Base-by-base conservation (phyloP, 2,888 invertebrate species). In the Stenodera caucasica region DNA sequence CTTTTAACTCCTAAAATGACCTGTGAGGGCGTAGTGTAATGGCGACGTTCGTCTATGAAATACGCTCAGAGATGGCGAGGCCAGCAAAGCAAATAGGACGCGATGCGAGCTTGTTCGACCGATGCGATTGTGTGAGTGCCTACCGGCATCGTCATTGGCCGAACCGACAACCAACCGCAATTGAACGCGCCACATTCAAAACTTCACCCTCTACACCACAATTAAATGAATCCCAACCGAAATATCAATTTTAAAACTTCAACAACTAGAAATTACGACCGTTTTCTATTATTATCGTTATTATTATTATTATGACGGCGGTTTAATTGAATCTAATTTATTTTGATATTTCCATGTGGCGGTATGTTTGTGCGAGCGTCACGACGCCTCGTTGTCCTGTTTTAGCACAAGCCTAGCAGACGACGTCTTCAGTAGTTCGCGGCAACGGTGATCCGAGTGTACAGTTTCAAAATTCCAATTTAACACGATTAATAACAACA, bases 1-100 rank as follows among this genome's bases (percentile, higher is more conserved):
- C 77, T 71, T 73, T 68, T 82, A 83, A 83, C 82, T 82, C 81
- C 78, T 72, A 79, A 77, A 81, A 78, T 80, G 81, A 80, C 83
- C 83, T 82, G 81, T 82, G 84, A 84, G 84, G 85, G 85, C 84
- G 84, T 85, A 83, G 80, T 80, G 77, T 78, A 81, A 76, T 74
- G 75, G 73, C 77, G 77, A 73, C 80, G 77, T 76, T 79, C 80
- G 74, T 77, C 37, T 40, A 40, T 40, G 73, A 75, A 65, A 71
- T 68, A 72, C 69, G 78, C 78, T 76, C 79, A 81, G 81, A 81
- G 81, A 81, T 81, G 81, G 80, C 81, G 81, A 80, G 75, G 79
- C 78, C 79, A 81, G 82, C 74, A 72, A 65, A 60, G 54, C 54
- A 55, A 58, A 58, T 55, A 58, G 61, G 58, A 58, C 58, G 54